phyloP scores from a whole-genome alignment of 2,113 vertebrate species.

The Myodes glareolus region DNA sequence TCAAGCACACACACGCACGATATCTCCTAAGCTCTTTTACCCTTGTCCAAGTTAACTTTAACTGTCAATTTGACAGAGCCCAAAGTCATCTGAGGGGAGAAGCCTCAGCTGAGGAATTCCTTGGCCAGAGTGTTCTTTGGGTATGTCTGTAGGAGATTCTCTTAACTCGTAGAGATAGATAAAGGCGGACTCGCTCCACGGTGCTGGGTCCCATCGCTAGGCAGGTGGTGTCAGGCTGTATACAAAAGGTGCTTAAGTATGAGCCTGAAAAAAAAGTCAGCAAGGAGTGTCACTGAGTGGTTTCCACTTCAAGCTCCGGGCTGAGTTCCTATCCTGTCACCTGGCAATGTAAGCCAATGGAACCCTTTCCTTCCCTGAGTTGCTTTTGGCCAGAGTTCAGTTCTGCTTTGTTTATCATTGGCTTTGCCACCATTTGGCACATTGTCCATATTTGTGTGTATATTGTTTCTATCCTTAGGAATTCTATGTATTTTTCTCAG shows the following conservation, averaged over 20 bases:
- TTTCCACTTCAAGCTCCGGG: neutral
- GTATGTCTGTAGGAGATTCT: neutral
- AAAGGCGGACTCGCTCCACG: no score
- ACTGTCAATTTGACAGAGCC: neutral
- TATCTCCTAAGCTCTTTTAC: neutral
- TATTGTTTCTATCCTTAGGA: neutral
- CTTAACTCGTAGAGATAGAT: neutral
- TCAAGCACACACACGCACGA: fast-evolving
- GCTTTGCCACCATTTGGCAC: neutral
- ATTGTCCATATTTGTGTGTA: neutral
- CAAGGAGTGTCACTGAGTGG: neutral
- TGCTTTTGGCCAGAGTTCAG: neutral
- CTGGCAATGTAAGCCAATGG: neutral
- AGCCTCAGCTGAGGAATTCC: neutral
- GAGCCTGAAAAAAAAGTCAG: no score
- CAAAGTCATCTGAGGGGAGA: neutral
- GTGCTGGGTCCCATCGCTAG: neutral
- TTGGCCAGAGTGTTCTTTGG: no score
- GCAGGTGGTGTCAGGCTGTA: no score
- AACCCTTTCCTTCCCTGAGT: neutral
- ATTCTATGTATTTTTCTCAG: neutral
- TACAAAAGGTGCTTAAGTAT: neutral
- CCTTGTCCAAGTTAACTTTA: neutral
- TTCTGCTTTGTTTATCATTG: neutral
- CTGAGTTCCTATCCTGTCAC: neutral